These are phyloP conservation scores for Passer montanus DNA, from an alignment of 2,113 vertebrate species.

Conservation along the genomic window DNA sequence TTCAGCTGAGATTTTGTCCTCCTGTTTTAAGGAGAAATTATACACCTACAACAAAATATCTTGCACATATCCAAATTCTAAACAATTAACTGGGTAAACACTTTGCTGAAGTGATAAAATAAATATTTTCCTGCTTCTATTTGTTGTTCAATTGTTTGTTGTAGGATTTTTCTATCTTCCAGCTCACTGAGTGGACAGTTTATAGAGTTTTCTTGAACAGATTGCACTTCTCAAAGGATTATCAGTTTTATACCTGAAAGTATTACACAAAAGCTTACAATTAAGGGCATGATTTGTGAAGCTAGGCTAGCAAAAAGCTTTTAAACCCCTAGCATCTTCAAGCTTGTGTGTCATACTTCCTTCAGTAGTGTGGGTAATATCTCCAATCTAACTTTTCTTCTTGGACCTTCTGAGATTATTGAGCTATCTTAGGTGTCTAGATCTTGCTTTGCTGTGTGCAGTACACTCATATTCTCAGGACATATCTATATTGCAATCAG, in stretches of 20 bases:
- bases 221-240: constrained; percentile 10
- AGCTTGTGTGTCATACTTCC: background rate
- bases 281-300: background rate
- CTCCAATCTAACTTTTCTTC: background rate
- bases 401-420: background rate
- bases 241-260: background rate
- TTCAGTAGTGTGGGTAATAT: background rate
- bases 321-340: background rate
- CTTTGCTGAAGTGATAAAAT: background rate
- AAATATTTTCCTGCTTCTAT: background rate
- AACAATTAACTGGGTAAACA: background rate
- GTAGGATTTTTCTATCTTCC: background rate
- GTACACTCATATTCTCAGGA: background rate
- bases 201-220: background rate
- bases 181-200: background rate
- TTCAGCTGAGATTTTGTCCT: background rate
- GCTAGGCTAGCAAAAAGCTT: background rate
- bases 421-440: background rate
- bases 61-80: background rate
- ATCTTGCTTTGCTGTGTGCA: background rate
- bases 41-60: background rate
- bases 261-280: constrained; percentile 25
- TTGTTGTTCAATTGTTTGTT: background rate
- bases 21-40: background rate
- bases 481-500: background rate